Evolutionary conservation across 2,888 invertebrate genomes (phyloP).

Genomic region (Cistogaster globosa): DNA sequence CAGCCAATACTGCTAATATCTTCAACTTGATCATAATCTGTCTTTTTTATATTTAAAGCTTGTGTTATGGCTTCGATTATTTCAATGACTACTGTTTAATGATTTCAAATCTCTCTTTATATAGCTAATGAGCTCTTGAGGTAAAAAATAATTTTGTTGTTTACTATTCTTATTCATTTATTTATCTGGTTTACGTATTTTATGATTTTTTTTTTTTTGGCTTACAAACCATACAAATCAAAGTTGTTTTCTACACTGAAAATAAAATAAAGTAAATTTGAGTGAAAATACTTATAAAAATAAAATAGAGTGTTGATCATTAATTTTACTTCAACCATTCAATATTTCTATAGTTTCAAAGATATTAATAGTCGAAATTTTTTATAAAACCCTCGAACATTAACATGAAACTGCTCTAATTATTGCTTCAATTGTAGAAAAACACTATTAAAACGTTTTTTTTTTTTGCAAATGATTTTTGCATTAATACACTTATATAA

Average conservation of each 20-base stretch:
- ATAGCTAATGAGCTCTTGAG: constrained; percentile 59
- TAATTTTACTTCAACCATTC: neutral
- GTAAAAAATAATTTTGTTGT: constrained; percentile 65
- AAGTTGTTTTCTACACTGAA: neutral
- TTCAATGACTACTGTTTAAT: constrained; percentile 61
- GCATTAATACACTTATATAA: too few relatives aligned
- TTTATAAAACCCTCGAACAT: too few relatives aligned
- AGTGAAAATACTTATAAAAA: neutral
- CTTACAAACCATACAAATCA: constrained; percentile 57
- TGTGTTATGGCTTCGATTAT: constrained; percentile 38
- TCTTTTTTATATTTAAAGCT: constrained; percentile 25
- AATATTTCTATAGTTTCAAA: too few relatives aligned
- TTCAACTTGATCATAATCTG: constrained; percentile 74
- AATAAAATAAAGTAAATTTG: constrained; percentile 1
- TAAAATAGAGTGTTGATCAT: neutral
- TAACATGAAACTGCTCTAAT: too few relatives aligned
- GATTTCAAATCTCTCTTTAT: constrained; percentile 52
- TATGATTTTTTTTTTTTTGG: constrained; percentile 66
- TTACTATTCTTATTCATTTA: constrained; percentile 59
- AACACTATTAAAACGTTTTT: too few relatives aligned
- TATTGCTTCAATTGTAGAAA: too few relatives aligned
- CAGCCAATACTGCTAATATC: constrained; percentile 73
- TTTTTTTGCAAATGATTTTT: too few relatives aligned
- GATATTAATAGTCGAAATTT: too few relatives aligned
- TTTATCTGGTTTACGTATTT: constrained; percentile 66